These are phyloP conservation scores for Nasonia longicornis DNA, from an alignment of 1,140 invertebrate genomes.

Conservation along the genomic window DNA sequence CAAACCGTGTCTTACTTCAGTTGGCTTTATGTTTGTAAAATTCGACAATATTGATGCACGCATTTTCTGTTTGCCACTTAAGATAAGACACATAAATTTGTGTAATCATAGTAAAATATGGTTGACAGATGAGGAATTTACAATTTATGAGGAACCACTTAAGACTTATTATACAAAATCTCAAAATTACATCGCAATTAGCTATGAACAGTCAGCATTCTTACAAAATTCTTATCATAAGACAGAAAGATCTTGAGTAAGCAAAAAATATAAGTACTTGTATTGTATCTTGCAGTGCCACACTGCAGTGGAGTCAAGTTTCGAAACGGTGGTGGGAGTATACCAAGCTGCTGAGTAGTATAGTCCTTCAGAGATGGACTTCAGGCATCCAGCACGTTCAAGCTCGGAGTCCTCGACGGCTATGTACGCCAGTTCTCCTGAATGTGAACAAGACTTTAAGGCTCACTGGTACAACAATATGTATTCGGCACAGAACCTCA, in stretches of 20 bases:
- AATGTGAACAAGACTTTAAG: conserved; percentile 29
- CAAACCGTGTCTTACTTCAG: too few relatives aligned
- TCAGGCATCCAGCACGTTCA: conserved; percentile 24
- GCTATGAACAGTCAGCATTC: background rate
- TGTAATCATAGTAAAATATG: too few relatives aligned
- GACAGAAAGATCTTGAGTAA: background rate
- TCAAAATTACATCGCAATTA: background rate
- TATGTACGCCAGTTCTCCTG: conserved; percentile 2
- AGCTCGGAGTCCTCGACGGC: conserved; percentile 20
- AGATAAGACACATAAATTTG: too few relatives aligned
- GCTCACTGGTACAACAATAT: conserved; percentile 42
- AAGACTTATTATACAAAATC: background rate
- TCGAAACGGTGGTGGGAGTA: conserved; percentile 33
- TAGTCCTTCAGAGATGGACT: conserved; percentile 29
- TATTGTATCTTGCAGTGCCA: conserved; percentile 47
- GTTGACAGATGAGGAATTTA: too few relatives aligned
- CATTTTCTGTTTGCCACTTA: background rate
- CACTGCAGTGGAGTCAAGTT: conserved; percentile 46
- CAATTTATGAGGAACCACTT: background rate
- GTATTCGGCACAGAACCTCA: conserved; percentile 37
- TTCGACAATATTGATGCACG: background rate
- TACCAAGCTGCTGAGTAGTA: conserved; percentile 44
- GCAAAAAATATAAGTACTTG: background rate
- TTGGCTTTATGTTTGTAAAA: too few relatives aligned
- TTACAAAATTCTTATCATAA: conserved; percentile 1